A percentile compares a stretch with the other conserved stretches of the same genome.
These are phyloP conservation scores for Cydia strobilella DNA, from an alignment of 1,140 invertebrate genomes.

Conservation along the genomic window DNA sequence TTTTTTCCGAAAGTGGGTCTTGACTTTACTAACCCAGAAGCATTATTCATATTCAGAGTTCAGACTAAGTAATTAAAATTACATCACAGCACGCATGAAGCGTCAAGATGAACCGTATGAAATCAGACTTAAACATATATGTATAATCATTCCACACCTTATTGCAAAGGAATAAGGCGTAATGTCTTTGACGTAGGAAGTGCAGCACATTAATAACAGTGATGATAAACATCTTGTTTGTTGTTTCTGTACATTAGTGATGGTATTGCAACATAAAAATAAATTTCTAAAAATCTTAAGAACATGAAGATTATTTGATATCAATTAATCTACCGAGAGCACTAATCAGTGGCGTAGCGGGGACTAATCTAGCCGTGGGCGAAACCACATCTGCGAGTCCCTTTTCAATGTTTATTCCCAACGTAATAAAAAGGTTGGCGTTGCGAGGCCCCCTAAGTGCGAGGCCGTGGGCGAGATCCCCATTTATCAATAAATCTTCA, in stretches of 20 bases:
- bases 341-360: no score
- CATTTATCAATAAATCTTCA: no score
- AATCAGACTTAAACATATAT: neutral
- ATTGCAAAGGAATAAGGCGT: neutral
- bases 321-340: no score
- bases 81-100: constrained; percentile 7
- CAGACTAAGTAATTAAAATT: constrained; percentile 20
- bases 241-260: neutral
- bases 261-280: neutral
- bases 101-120: constrained; percentile 5
- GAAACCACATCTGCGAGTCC: no score
- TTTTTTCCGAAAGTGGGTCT: constrained; percentile 13
- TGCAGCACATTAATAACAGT: constrained; percentile 35
- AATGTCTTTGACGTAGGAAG: constrained; percentile 32
- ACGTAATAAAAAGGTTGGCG: no score
- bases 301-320: no score
- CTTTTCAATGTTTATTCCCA: no score
- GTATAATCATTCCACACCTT: neutral
- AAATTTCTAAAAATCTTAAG: no score
- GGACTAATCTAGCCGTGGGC: no score
- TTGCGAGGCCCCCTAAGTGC: no score
- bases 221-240: constrained; percentile 8
- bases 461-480: no score
- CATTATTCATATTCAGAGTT: constrained; percentile 18
- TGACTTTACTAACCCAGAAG: constrained; percentile 9